Conservation (phyloP, 2,888 invertebrate species). For the Drosophila atroscutellata region DNA sequence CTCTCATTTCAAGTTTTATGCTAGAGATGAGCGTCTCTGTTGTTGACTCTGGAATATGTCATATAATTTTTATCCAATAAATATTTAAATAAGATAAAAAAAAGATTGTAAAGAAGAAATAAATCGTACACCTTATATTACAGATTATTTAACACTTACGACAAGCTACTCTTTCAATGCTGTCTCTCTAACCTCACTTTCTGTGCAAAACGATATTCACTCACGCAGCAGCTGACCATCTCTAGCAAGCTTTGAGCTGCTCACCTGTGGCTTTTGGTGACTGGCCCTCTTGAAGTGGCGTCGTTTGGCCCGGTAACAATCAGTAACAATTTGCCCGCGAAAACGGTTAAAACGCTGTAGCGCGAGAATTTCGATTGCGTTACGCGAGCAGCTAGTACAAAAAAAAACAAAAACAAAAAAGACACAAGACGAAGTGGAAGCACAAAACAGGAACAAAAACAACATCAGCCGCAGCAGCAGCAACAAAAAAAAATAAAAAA, state of each 20-base stretch:
- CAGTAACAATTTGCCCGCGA: slow-evolving; percentile 73
- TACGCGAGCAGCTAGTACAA: slow-evolving; percentile 22
- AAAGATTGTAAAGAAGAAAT: neutral
- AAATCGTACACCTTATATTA: neutral
- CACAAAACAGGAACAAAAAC: slow-evolving; percentile 17
- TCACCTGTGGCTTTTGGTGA: slow-evolving; percentile 63
- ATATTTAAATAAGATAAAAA: neutral
- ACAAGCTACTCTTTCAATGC: neutral
- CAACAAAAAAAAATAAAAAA: slow-evolving; percentile 9
- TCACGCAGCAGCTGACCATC: slow-evolving; percentile 30
- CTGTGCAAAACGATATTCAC: slow-evolving; percentile 16
- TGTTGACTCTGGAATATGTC: neutral
- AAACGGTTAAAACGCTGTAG: slow-evolving; percentile 73
- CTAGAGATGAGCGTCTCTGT: slow-evolving; percentile 36
- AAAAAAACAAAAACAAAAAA: neutral
- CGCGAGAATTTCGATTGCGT: slow-evolving; percentile 47
- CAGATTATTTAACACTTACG: neutral
- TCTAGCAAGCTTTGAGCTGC: slow-evolving; percentile 51
- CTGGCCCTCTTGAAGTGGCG: slow-evolving; percentile 51
- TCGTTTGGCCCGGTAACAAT: slow-evolving; percentile 55
- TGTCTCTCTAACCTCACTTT: neutral
- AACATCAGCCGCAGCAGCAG: slow-evolving; percentile 30
- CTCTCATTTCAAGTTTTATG: slow-evolving; percentile 55
- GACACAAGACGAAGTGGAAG: slow-evolving; percentile 39
- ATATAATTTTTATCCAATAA: neutral